Evolutionary conservation across 2,888 invertebrate genomes (phyloP).

Genomic region (Melanostoma scalare): DNA sequence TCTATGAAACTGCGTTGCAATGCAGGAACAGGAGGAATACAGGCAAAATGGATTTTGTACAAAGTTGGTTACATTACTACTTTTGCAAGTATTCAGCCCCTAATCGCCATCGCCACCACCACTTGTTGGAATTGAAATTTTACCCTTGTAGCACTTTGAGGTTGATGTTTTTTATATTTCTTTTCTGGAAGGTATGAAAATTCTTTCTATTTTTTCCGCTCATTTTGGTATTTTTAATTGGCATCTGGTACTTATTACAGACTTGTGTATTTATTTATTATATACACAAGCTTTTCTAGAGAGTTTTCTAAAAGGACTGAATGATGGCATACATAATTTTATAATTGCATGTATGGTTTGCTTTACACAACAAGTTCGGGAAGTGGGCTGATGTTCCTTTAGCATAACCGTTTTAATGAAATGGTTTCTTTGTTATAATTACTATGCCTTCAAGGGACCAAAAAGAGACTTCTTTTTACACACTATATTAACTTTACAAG

Average conservation of each 20-base stretch:
- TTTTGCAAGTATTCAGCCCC: not conserved
- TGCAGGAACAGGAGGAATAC: conserved; percentile 13
- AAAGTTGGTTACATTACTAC: conserved; percentile 19
- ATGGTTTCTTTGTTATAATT: no score
- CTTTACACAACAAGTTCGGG: no score
- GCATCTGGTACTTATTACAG: conserved; percentile 41
- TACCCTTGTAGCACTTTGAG: conserved; percentile 27
- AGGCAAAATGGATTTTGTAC: not conserved
- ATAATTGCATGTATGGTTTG: no score
- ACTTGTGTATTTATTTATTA: conserved; percentile 16
- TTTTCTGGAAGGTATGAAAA: no score
- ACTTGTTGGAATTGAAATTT: conserved; percentile 69
- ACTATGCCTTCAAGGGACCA: no score
- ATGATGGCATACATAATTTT: no score
- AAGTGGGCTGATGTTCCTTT: no score
- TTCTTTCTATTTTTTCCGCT: conserved; percentile 24
- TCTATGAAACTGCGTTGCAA: conserved; percentile 40
- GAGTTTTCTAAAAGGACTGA: no score
- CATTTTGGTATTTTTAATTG: conserved; percentile 60
- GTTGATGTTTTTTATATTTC: conserved; percentile 16
- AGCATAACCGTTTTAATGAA: no score
- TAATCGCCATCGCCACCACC: conserved; percentile 35
- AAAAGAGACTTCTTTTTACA: no score
- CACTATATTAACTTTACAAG: no score
- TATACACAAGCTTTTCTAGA: no score